Conservation (phyloP, 2,797 vertebrate species). For the Acrocephalus scirpaceus region DNA sequence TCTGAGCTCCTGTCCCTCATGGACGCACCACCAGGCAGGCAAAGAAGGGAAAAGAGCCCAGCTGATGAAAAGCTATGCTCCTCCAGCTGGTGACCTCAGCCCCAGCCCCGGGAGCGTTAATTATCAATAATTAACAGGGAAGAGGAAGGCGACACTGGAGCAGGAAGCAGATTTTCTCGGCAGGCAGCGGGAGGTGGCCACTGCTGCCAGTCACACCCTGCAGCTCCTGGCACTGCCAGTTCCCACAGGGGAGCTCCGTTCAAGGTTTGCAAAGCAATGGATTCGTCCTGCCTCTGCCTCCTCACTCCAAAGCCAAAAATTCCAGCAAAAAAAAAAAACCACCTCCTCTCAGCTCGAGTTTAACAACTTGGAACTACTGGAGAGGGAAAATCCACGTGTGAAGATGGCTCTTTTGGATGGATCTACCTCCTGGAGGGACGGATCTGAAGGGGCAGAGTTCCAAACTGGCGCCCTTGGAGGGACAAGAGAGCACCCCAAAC, state of each 20-base stretch:
- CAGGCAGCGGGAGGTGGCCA: conserved; percentile 34
- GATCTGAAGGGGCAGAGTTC: not conserved
- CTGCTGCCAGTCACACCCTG: conserved; percentile 44
- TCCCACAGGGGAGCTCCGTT: conserved; percentile 7
- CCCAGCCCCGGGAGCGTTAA: conserved; percentile 4
- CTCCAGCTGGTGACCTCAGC: conserved; percentile 57
- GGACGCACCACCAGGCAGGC: not conserved
- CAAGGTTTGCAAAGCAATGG: not conserved
- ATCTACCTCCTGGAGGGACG: not conserved
- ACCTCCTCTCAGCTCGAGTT: not conserved
- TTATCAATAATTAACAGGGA: conserved; percentile 76
- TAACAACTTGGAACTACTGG: not conserved
- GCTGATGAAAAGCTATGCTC: conserved; percentile 66
- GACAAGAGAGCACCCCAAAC: not conserved
- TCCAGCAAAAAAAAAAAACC: not conserved
- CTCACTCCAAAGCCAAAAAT: not conserved
- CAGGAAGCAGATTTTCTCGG: conserved; percentile 65
- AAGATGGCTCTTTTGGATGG: fast-evolving
- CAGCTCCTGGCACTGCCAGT: conserved; percentile 4
- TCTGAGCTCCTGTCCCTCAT: not conserved
- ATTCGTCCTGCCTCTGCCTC: not conserved
- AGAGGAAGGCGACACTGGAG: conserved; percentile 57
- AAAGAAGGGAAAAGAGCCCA: conserved; percentile 23
- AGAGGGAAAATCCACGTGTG: not conserved
- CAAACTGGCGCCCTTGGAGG: not conserved